A percentile compares a stretch with the other conserved stretches of the same genome.
Evolutionary conservation across 2,113 vertebrate species (phyloP).

Genomic region (Gambusia affinis): DNA sequence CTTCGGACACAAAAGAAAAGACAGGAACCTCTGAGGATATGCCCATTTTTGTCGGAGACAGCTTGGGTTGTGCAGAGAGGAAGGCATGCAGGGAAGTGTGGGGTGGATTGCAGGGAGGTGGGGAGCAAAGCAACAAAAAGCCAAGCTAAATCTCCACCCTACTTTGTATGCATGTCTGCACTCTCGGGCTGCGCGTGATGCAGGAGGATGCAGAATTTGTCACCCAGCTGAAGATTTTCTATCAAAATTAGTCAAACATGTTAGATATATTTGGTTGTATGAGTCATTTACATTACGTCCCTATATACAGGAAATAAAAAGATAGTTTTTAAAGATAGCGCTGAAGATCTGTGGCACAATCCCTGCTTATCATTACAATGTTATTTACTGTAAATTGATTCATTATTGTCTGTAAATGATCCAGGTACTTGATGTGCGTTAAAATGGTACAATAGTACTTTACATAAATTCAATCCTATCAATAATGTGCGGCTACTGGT

Average conservation of each 20-base stretch:
- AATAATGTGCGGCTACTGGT: constrained; percentile 4
- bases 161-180: constrained; percentile 70
- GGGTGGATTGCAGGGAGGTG: constrained; percentile 25
- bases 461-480: constrained; percentile 54
- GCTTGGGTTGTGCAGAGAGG: constrained; percentile 16
- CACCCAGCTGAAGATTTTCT: constrained; percentile 59
- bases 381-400: neutral
- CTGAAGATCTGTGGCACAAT: neutral
- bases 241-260: constrained; percentile 60
- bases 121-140: constrained; percentile 50
- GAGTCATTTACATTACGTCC: constrained; percentile 46
- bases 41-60: constrained; percentile 63
- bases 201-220: constrained; percentile 67
- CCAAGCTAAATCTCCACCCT: constrained; percentile 65
- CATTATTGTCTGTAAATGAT: constrained; percentile 7
- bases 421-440: constrained; percentile 30
- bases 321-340: constrained; percentile 2
- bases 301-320: constrained; percentile 34
- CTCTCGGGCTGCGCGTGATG: constrained; percentile 57
- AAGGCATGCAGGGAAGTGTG: constrained; percentile 27
- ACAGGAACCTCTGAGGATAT: constrained; percentile 58
- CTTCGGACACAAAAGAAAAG: constrained; percentile 42
- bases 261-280: constrained; percentile 59
- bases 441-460: constrained; percentile 24
- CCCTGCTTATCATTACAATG: neutral